Percentiles rank a stretch among this genome's conserved stretches.
Conservation (phyloP, 2,888 invertebrate genomes). For the Lepidocyrtinus sp. region DNA sequence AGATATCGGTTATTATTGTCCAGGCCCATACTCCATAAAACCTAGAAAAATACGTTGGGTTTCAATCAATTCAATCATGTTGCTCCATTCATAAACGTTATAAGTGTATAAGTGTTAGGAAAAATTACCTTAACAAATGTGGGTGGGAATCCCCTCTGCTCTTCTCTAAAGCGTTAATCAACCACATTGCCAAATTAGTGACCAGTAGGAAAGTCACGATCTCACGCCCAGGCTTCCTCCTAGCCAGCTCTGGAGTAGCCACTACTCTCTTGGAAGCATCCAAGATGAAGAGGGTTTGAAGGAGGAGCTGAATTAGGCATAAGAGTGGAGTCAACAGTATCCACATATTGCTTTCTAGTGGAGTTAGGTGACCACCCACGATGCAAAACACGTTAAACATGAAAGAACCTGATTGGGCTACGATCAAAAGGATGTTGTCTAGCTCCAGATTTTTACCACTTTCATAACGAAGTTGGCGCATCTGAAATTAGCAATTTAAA, state of each 20-base stretch:
- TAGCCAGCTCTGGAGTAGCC: conserved; percentile 84
- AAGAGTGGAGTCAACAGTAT: conserved; percentile 88
- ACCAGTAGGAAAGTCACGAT: conserved; percentile 93
- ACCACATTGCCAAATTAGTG: conserved; percentile 91
- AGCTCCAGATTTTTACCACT: conserved; percentile 86
- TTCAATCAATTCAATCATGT: neutral
- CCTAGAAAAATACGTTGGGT: conserved; percentile 15
- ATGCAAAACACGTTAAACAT: conserved; percentile 95
- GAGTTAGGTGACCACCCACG: conserved; percentile 79
- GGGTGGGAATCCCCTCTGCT: conserved; percentile 73
- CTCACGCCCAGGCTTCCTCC: conserved; percentile 92
- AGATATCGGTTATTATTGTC: conserved; percentile 74
- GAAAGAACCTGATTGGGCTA: conserved; percentile 95
- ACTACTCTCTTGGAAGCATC: conserved; percentile 91
- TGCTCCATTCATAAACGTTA: neutral
- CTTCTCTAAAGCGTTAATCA: conserved; percentile 76
- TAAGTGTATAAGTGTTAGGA: no score
- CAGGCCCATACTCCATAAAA: conserved; percentile 73
- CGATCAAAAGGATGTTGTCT: conserved; percentile 91
- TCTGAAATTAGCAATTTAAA: conserved; percentile 71
- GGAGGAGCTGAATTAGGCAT: conserved; percentile 89
- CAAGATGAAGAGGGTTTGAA: conserved; percentile 92
- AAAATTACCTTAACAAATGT: conserved; percentile 72
- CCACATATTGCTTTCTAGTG: conserved; percentile 80
- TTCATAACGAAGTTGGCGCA: conserved; percentile 88